A percentile compares a stretch with the other conserved stretches of the same genome.
These are phyloP conservation scores for Upupa epops DNA, from an alignment of 2,113 vertebrate genomes.

Conservation along the genomic window DNA sequence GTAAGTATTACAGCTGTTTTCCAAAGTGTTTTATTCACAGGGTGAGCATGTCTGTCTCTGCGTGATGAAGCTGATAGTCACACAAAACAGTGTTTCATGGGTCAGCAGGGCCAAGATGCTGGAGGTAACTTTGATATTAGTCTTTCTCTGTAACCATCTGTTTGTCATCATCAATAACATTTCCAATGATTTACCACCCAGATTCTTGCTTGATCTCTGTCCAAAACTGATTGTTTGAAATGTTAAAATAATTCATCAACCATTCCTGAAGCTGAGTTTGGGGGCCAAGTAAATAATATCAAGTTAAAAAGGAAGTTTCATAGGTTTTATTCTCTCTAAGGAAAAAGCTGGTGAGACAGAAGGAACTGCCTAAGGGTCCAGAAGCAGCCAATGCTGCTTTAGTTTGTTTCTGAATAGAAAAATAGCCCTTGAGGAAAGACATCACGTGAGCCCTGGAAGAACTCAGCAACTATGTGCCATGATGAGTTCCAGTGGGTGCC, in stretches of 20 bases:
- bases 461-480: background rate
- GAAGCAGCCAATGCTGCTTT: background rate
- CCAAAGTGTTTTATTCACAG: background rate
- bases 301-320: background rate
- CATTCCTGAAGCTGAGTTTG: background rate
- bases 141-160: background rate
- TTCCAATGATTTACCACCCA: background rate
- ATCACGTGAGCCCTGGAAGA: background rate
- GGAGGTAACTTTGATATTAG: background rate
- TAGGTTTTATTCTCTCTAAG: background rate
- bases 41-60: background rate
- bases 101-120: background rate
- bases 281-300: background rate
- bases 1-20: background rate
- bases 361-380: background rate
- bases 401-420: background rate
- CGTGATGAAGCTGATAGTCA: background rate
- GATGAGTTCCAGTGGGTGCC: fast-evolving
- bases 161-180: background rate
- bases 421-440: background rate
- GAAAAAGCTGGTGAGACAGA: background rate
- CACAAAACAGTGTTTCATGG: background rate
- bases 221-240: background rate
- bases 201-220: background rate
- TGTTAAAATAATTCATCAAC: background rate